These are phyloP conservation scores for Picathartes gymnocephalus DNA, from an alignment of 2,113 vertebrate genomes.

Conservation along the genomic window DNA sequence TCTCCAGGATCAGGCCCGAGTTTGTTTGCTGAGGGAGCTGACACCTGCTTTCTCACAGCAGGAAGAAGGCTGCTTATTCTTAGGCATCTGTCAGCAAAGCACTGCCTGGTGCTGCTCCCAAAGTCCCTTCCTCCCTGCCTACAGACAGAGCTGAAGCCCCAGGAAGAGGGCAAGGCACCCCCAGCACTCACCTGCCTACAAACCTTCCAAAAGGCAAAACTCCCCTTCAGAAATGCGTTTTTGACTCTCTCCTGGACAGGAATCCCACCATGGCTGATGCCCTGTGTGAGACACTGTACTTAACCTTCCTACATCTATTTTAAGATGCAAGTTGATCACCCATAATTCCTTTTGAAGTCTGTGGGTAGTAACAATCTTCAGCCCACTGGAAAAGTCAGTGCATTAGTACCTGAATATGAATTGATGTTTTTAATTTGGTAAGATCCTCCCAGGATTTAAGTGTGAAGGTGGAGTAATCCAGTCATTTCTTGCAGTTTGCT, in stretches of 20 bases:
- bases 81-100: not conserved
- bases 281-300: fast-evolving
- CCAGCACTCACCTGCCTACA: not conserved
- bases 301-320: constrained; percentile 6
- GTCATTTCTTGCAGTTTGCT: not conserved
- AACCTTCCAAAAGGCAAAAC: not conserved
- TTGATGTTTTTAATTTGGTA: not conserved
- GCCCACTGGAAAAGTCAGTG: not conserved
- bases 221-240: not conserved
- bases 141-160: not conserved
- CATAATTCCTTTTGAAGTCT: not conserved
- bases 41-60: not conserved
- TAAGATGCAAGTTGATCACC: not conserved
- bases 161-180: not conserved
- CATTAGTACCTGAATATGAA: not conserved
- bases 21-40: not conserved
- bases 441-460: not conserved
- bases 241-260: not conserved
- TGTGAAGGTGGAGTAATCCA: not conserved
- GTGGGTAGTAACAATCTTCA: not conserved
- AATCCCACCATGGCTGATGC: not conserved
- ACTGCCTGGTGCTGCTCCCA: not conserved
- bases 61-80: not conserved
- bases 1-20: not conserved
- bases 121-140: not conserved